These are phyloP conservation scores for Eulacestoma nigropectus DNA, from an alignment of 2,113 vertebrate genomes.

Conservation along the genomic window DNA sequence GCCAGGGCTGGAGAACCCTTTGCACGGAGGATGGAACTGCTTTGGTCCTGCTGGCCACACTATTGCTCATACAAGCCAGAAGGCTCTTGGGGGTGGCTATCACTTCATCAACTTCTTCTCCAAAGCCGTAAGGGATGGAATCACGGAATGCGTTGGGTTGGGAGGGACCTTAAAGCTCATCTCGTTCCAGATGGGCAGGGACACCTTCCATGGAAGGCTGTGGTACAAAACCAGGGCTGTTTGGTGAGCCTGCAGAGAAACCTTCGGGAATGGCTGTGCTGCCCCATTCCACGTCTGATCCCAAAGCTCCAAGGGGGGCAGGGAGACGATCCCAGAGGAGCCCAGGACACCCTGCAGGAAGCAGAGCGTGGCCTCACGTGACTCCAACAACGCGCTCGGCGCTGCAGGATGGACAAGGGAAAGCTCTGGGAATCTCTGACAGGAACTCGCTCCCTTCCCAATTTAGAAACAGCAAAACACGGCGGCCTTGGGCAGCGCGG, in stretches of 20 bases:
- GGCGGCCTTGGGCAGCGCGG: background rate
- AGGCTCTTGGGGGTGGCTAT: background rate
- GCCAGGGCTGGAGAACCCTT: background rate
- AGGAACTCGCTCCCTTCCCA: background rate
- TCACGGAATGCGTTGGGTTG: background rate
- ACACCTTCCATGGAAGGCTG: background rate
- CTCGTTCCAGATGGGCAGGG: background rate
- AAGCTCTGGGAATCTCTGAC: background rate
- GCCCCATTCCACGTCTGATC: accelerated
- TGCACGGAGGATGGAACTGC: background rate
- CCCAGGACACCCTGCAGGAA: background rate
- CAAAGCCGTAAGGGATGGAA: background rate
- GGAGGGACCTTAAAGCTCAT: background rate
- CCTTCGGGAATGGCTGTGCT: accelerated
- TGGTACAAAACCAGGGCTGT: background rate
- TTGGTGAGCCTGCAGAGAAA: accelerated
- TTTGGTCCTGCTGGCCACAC: background rate
- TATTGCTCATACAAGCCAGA: background rate
- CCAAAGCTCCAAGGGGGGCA: accelerated
- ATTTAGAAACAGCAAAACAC: background rate
- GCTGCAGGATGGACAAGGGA: background rate
- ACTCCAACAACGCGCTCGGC: background rate
- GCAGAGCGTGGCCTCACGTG: background rate
- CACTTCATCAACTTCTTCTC: background rate
- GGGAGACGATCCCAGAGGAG: background rate